Percentiles rank a stretch among this genome's conserved stretches.
Conservation (phyloP, 1,140 invertebrate species). For the Eubasilissa regina region DNA sequence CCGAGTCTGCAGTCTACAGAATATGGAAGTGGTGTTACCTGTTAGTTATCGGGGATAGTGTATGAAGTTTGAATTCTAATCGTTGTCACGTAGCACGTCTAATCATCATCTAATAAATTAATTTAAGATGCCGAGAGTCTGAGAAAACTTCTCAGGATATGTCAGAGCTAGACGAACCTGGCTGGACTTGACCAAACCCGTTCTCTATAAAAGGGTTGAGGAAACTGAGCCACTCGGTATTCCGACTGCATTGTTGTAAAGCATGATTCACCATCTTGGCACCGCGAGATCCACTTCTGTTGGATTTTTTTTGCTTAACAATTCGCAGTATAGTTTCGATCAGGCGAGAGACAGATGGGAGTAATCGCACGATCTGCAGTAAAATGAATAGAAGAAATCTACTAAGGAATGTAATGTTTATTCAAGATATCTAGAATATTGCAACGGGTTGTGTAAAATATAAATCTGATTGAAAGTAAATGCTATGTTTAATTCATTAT, state of each 20-base stretch:
- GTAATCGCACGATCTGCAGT: too few species aligned
- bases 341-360: neutral
- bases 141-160: constrained; percentile 17
- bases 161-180: constrained; percentile 12
- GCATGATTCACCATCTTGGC: constrained; percentile 9
- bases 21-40: too few species aligned
- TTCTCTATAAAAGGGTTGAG: constrained; percentile 37
- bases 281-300: neutral
- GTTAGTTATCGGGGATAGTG: too few species aligned
- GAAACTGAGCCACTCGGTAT: constrained; percentile 18
- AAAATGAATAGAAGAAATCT: too few species aligned
- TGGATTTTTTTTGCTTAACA: neutral
- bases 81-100: neutral
- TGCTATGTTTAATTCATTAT: too few species aligned
- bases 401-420: too few species aligned
- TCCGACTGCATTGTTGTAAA: constrained; percentile 12
- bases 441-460: too few species aligned
- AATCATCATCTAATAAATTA: neutral
- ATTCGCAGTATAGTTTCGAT: neutral
- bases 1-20: too few species aligned
- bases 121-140: neutral
- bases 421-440: too few species aligned
- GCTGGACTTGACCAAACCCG: constrained; percentile 9
- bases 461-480: too few species aligned
- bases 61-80: too few species aligned